Evolutionary conservation across 2,888 invertebrate genomes (phyloP), one percentile per base, ranked within the genome.

Genomic region (Aphelenchoides bicaudatus): DNA sequence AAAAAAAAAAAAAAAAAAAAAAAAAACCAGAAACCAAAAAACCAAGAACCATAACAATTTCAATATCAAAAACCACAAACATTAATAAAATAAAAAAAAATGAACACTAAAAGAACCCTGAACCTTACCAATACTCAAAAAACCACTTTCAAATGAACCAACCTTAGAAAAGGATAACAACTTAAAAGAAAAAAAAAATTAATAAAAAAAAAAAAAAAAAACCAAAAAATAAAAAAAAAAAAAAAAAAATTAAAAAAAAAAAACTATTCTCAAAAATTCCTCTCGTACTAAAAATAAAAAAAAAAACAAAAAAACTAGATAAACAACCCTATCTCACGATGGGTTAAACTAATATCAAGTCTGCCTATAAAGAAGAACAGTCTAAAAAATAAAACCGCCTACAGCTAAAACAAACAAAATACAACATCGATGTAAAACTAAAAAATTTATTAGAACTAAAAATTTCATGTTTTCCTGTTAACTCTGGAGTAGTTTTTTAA

Each of bases 301-400:
- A 47, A 48, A 56, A 61, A 62, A 66, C 58, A 64, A 65, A 48
- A 66, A 67, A 62, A 58, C 67, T 64, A 68, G 67, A 68, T 67
- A 70, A 70, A 70, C 70, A 66, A 69, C 67, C 65, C 70, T 70
- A 70, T 68, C 67, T 68, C 65, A 63, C 70, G 61, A 68, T 68
- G 68, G 65, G 67, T 69, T 70, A 67, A 71, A 70, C 69, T 71
- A 69, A 70, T 67, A 71, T 69, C 69, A 71, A 62, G 65, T 70
- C 54, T 61, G 59, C 39, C 70, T 66, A 69, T 55, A 66, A 69
- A 70, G 63, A 54, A 68, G 67, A 67, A 71, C 65, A 70, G 63
- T 70, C 67, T 70, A 67, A 63, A 51, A 57, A 63, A 53, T 62
- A 67, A 68, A 51, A 52, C 54, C 64, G 65, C 64, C 66, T 63